phyloP scores from a whole-genome alignment of 2,888 invertebrate species.

The Sesia apiformis region DNA sequence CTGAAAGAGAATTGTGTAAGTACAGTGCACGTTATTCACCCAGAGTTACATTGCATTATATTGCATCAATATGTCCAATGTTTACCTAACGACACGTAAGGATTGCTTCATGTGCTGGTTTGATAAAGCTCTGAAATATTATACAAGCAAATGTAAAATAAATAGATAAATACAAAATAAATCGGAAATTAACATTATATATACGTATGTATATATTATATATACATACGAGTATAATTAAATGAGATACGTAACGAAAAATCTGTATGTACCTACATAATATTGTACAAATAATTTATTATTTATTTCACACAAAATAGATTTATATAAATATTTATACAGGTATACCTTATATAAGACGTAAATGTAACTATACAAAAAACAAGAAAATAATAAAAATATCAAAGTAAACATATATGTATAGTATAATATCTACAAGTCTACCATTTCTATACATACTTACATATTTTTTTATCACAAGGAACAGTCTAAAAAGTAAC shows the following conservation, averaged over 20 bases:
- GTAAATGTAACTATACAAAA: too few relatives aligned
- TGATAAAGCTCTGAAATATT: constrained; percentile 45
- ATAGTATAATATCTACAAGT: too few relatives aligned
- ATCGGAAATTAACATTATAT: constrained; percentile 8
- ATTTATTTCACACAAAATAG: too few relatives aligned
- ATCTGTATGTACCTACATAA: too few relatives aligned
- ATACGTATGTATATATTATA: background rate
- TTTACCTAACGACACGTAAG: constrained; percentile 54
- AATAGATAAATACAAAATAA: constrained; percentile 3
- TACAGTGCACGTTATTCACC: constrained; percentile 30
- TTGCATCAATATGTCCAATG: constrained; percentile 8
- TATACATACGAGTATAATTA: background rate
- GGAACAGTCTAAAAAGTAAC: too few relatives aligned
- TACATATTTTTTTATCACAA: too few relatives aligned
- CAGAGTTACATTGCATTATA: constrained; percentile 13
- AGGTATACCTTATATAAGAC: too few relatives aligned
- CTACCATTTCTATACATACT: too few relatives aligned
- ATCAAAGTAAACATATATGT: too few relatives aligned
- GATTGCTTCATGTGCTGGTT: constrained; percentile 35
- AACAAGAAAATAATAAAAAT: too few relatives aligned
- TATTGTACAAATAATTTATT: too few relatives aligned
- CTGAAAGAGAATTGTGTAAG: constrained; percentile 54
- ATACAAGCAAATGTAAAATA: constrained; percentile 9
- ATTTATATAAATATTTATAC: too few relatives aligned
- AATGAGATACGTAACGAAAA: background rate